Evolutionary conservation across 2,113 vertebrate species (phyloP).

Genomic region (Syrrhaptes paradoxus): DNA sequence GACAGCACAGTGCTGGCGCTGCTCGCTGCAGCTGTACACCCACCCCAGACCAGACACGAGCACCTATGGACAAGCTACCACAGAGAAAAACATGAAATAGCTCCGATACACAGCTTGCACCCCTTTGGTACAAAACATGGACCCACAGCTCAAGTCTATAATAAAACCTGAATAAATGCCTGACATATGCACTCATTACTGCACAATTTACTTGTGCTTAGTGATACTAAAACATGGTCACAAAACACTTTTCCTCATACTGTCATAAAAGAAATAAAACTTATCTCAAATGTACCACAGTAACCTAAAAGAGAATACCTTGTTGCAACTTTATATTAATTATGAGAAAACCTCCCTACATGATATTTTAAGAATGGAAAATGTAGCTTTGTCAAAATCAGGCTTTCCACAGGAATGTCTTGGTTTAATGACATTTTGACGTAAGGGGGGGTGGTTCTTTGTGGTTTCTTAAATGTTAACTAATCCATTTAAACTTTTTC

Average conservation of each 20-base stretch:
- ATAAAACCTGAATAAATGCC: background rate
- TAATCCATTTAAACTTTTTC: background rate
- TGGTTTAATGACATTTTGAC: slow-evolving; percentile 18
- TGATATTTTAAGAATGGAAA: background rate
- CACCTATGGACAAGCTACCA: background rate
- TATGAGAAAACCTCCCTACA: background rate
- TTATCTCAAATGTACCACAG: background rate
- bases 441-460: background rate
- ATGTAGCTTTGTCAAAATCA: background rate
- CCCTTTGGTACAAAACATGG: accelerated
- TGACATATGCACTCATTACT: background rate
- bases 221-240: accelerated
- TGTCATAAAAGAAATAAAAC: background rate
- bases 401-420: background rate
- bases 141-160: background rate
- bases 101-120: accelerated
- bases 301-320: background rate
- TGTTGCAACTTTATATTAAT: background rate
- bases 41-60: background rate
- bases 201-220: background rate
- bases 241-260: background rate
- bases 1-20: background rate
- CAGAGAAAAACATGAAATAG: accelerated
- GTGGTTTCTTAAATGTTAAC: background rate
- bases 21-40: background rate